Base-by-base conservation (phyloP, 37 sponge, comb jelly and placozoan species). In the Hormiphora californensis region DNA sequence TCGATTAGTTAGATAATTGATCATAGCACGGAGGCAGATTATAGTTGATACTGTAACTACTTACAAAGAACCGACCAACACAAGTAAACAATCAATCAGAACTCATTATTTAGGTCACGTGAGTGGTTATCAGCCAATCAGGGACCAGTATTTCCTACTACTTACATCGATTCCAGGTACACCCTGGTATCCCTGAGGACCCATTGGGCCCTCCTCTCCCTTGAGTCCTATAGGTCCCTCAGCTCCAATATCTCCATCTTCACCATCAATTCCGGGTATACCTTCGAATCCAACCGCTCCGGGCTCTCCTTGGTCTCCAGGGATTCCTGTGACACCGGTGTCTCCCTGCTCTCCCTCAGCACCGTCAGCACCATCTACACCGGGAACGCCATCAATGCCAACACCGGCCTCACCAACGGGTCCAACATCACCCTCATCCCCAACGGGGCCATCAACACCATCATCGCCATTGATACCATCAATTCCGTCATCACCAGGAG, bases 281-380 rank as follows among this genome's bases (percentile, higher is more conserved):
- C 81, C 81, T 9, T 73, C 3, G 15, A 43, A 43, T 43, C 81
- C 81, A 17, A 27, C 46, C 1, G 17, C 46, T 3, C 81, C 81
- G 21, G 3, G 25, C 1, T 43, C 46, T 19, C 81, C 81, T 41
- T 73, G 81, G 39, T 73, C 81, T 73, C 81, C 81, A 4, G 41
- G 4, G 44, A 43, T 73, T 33, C 81, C 81, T 11, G 12, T 43
- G 23, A 73, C 19, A 21, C n/a, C n/a, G n/a, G n/a, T n/a, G n/a
- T 33, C 35, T 25, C 81, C 81, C 27, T 73, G 40, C 25, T 73
- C 81, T 73, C 81, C 81, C 46, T 73, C 17, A 3, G 35, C 81
- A 57, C 61, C 61, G 23, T 57, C 61, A 28, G 7, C 61, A 28
- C 61, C 61, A 12, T 57, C 38, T 4, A 19, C 81, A 17, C 81